These are phyloP conservation scores for Stramonita haemastoma DNA, from an alignment of 2,888 invertebrate genomes.

Conservation along the genomic window DNA sequence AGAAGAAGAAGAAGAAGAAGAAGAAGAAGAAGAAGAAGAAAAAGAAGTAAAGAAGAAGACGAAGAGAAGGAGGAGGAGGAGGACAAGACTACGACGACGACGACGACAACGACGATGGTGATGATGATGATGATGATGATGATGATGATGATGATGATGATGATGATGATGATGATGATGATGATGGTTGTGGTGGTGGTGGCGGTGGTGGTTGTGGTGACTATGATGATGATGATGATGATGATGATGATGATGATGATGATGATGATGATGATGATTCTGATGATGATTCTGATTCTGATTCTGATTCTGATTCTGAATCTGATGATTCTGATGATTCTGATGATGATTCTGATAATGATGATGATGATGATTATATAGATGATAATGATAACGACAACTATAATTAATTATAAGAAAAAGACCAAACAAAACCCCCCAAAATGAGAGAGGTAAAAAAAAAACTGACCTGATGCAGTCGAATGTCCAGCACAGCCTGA, in stretches of 20 bases:
- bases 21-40: background rate
- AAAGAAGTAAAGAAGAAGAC: background rate
- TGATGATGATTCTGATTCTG: background rate
- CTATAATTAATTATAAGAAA: background rate
- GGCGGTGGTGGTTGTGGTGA: background rate
- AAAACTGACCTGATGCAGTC: constrained; percentile 67
- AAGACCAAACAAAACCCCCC: background rate
- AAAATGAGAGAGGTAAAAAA: background rate
- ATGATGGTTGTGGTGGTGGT: background rate
- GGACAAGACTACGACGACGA: background rate
- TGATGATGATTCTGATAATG: background rate
- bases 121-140: background rate
- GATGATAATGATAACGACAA: background rate
- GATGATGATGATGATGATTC: background rate
- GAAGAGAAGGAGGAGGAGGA: background rate
- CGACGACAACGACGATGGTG: background rate
- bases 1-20: background rate
- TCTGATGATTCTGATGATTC: background rate
- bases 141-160: background rate
- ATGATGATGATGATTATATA: background rate
- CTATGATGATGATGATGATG: constrained; percentile 8
- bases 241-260: background rate
- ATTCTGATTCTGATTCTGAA: constrained; percentile 6
- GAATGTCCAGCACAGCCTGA: constrained; percentile 74
- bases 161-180: background rate